These are phyloP conservation scores for Euschistus heros DNA, from an alignment of 1,140 invertebrate species.

Conservation along the genomic window DNA sequence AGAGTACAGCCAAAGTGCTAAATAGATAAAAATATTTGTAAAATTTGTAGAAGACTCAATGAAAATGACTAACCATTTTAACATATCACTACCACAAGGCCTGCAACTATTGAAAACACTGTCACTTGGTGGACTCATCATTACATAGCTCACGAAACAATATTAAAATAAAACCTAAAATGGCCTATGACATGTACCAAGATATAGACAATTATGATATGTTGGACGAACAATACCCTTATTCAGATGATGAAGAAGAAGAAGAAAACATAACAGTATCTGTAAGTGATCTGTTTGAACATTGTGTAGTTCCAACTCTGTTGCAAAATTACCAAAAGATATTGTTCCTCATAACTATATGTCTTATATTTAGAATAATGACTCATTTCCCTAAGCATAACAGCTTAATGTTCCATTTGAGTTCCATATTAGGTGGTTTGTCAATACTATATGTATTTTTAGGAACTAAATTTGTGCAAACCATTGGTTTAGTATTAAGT, in stretches of 20 bases:
- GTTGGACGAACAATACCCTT: constrained; percentile 17
- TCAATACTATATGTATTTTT: constrained; percentile 25
- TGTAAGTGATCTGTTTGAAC: constrained; percentile 9
- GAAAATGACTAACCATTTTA: no score
- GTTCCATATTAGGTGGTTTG: constrained; percentile 19
- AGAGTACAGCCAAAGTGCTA: no score
- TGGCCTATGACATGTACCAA: constrained; percentile 17
- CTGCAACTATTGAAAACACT: no score
- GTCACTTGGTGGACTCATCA: no score
- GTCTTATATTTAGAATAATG: constrained; percentile 21
- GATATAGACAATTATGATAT: constrained; percentile 21
- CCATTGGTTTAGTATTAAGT: not conserved
- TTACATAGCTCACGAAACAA: no score
- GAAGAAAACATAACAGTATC: constrained; percentile 5
- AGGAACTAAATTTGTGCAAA: not conserved
- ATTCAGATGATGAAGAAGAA: constrained; percentile 15
- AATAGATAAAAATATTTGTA: no score
- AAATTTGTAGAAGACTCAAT: no score
- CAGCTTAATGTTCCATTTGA: constrained; percentile 15
- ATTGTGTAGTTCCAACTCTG: constrained; percentile 24
- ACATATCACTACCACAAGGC: no score
- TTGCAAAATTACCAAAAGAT: constrained; percentile 20
- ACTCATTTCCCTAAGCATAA: constrained; percentile 9
- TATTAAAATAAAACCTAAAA: not conserved
- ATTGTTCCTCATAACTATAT: constrained; percentile 19